A percentile compares a stretch with the other conserved stretches of the same genome.
Evolutionary conservation across 92 coral and sea anemone species (phyloP).

Genomic region (Paramuricea clavata): DNA sequence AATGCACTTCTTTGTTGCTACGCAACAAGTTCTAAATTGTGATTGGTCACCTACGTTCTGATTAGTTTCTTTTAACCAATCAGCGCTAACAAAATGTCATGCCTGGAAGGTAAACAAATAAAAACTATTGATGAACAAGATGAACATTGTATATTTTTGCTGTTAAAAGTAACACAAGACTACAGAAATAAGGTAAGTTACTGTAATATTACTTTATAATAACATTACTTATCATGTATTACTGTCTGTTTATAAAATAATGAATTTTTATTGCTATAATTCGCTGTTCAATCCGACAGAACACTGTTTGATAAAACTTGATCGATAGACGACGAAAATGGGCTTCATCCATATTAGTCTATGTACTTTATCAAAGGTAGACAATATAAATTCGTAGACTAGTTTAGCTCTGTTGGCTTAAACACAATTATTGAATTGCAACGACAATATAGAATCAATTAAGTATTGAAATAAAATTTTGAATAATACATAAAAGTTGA

Average conservation of each 20-base stretch:
- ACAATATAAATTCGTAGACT: too few relatives aligned
- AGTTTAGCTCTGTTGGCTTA: too few relatives aligned
- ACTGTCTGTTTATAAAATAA: background rate
- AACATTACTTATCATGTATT: background rate
- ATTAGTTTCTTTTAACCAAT: conserved; percentile 2
- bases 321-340: background rate
- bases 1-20: conserved; percentile 26
- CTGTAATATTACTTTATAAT: background rate
- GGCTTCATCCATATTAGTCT: conserved; percentile 1
- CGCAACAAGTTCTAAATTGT: conserved; percentile 6
- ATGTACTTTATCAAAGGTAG: too few relatives aligned
- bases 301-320: background rate
- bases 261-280: background rate
- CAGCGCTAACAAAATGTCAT: conserved; percentile 2
- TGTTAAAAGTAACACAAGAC: background rate
- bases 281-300: background rate
- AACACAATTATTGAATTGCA: too few relatives aligned
- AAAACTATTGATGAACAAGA: background rate
- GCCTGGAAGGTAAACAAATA: background rate
- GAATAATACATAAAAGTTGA: background rate
- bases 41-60: conserved; percentile 22
- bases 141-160: conserved; percentile 3
- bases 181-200: background rate
- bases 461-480: too few relatives aligned
- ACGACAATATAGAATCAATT: too few relatives aligned